Base-by-base conservation (phyloP, 2,113 vertebrate genomes). In the Silurus asotus region DNA sequence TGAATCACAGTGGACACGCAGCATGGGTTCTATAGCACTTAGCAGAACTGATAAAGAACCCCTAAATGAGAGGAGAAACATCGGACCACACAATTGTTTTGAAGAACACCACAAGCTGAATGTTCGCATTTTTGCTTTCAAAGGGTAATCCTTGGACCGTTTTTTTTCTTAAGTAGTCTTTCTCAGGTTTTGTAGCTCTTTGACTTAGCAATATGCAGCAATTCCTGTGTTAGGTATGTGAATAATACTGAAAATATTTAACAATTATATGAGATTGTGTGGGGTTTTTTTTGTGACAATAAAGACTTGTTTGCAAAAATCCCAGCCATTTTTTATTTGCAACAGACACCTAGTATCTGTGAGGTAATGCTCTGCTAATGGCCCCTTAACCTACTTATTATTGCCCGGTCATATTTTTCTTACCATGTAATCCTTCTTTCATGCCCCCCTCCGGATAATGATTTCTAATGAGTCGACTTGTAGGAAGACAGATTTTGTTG, bases 401-500 rank as follows among this genome's bases (percentile, higher is more conserved):
- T 11, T 23, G 5, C n/a, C 8, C 13, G 8, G 6, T 56, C 75
- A 55, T 56, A 58, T 78, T 78, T 28, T 15, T 56, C 14, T 13
- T 74, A 11, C 70, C 37, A 76, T 11, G 6, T 76, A 23, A 76
- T 56, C 28, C 13, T 78, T 11, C 53, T 56, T 78, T 25, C 28
- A 61, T 78, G 76, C 53, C 25, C 25, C 20, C 77, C 9, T n/a
- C n/a, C 5, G 8, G 59, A 55, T 81, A 64, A 25, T 4, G 10
- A n/a, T 81, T 58, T 61, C 28, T 11, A 17, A 82, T 9, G 19
- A 83, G 83, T 51, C 69, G 76, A 53, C 59, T 89, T 88, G 77
- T 82, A 76, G 65, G 77, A 89, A 89, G 56, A 37, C 81, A 51
- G 76, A 89, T 90, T 88, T 87, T 55, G 86, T 17, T 53, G n/a